A percentile compares a stretch with the other conserved stretches of the same genome.
Evolutionary conservation across 2,113 vertebrate species (phyloP).

Genomic region (Leucopsar rothschildi): DNA sequence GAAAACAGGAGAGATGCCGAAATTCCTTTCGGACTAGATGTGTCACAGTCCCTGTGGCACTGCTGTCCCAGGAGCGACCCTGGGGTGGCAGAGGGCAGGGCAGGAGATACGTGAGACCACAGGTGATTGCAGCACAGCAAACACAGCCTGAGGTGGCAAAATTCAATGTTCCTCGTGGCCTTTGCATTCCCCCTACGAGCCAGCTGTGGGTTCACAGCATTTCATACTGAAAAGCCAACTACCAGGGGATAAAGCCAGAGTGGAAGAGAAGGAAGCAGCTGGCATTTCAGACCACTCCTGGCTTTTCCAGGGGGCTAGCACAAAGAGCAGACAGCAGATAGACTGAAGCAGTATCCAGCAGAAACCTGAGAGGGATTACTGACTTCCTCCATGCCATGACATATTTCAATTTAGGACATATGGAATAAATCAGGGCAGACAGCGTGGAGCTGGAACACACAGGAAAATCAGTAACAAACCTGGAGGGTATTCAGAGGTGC

Average conservation of each 20-base stretch:
- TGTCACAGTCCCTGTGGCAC: background rate
- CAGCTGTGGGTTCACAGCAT: background rate
- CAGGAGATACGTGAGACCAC: no score
- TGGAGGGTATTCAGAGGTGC: background rate
- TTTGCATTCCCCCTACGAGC: background rate
- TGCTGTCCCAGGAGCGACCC: background rate
- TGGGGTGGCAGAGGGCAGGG: background rate
- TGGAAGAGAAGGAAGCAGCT: background rate
- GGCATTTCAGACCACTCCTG: background rate
- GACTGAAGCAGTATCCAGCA: background rate
- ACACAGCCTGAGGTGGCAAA: background rate
- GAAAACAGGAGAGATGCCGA: background rate
- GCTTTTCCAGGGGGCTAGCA: background rate
- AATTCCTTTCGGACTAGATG: background rate
- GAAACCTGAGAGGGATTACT: conserved; percentile 24
- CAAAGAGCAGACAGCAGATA: background rate
- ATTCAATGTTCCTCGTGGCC: background rate
- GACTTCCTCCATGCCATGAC: conserved; percentile 38
- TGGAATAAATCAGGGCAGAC: conserved; percentile 31
- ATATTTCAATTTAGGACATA: conserved; percentile 27
- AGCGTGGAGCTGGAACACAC: background rate
- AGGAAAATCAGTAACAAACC: background rate
- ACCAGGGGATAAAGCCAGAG: background rate
- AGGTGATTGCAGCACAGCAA: background rate
- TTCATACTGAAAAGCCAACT: background rate